These are phyloP conservation scores for Tipula confusa DNA, from an alignment of 2,888 invertebrate genomes.

Conservation along the genomic window DNA sequence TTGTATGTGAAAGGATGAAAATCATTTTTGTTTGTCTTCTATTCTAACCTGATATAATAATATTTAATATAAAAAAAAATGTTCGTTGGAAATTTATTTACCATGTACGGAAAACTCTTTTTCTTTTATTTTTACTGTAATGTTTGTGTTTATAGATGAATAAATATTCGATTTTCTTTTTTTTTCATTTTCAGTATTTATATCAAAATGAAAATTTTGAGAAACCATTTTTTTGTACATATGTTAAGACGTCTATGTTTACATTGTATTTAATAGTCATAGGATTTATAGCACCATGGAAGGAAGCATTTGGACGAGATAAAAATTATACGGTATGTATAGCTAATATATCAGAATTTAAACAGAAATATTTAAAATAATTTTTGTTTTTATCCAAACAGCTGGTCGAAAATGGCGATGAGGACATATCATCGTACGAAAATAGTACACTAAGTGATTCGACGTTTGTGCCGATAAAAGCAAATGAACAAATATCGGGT, in stretches of 20 bases:
- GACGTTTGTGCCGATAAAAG: constrained; percentile 85
- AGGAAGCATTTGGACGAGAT: constrained; percentile 72
- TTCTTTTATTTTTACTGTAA: not conserved
- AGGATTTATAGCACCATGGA: constrained; percentile 85
- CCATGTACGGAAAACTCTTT: not conserved
- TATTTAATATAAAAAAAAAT: not conserved
- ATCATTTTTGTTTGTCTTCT: not conserved
- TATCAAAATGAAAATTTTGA: constrained; percentile 79
- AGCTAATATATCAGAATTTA: constrained; percentile 31
- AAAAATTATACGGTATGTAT: constrained; percentile 65
- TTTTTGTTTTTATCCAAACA: not conserved
- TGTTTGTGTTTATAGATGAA: constrained; percentile 1
- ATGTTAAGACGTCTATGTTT: constrained; percentile 91
- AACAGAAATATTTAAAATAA: not conserved
- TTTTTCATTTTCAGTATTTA: constrained; percentile 65
- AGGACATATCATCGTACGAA: not conserved
- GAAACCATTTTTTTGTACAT: constrained; percentile 94
- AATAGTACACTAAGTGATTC: constrained; percentile 69
- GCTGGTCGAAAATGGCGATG: constrained; percentile 3
- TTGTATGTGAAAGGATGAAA: not conserved
- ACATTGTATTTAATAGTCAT: constrained; percentile 85
- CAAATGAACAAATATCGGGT: constrained; percentile 56
- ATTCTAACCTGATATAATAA: not conserved
- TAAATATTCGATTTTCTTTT: not conserved
- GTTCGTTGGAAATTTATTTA: not conserved